Evolutionary conservation across 2,888 invertebrate genomes (phyloP), one percentile per base, ranked within the genome.

Genomic region (Cryptocephalus moraei): DNA sequence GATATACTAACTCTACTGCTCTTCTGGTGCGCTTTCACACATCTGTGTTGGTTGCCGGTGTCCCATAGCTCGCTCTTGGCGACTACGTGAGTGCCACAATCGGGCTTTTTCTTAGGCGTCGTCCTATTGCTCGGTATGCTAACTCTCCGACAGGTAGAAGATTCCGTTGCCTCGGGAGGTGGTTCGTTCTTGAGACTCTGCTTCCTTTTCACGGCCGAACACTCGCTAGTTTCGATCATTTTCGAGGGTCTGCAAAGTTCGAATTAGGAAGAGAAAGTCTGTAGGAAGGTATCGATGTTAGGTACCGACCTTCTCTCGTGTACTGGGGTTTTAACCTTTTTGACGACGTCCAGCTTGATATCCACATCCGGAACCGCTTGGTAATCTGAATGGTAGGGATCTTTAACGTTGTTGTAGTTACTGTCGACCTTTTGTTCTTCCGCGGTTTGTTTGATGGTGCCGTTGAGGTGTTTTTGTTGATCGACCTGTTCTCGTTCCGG

Each of bases 81-180:
- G 10, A 72, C 72, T 8, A 72, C 66, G 53, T 72, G 71, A 3
- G 69, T 69, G 4, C 68, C 69, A 40, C 63, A 66, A 14, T 70
- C 69, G 6, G 58, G 43, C 59, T 78, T 78, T 60, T 68, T 78
- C 74, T 64, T 77, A 1, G 69, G 69, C 4, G 69, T 68, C 11
- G 62, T 62, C 43, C 63, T 56, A 44, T 59, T 63, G 39, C 59
- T 61, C 8, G 67, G 65, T 11, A 67, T 58, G 49, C 64, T 66
- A 4, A 65, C 57, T 39, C 69, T 54, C 39, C 62, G 61, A 22
- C 22, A 22, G 43, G 62, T 61, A 6, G 55, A 41, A 9, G 49
- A 43, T 39, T 60, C 61, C 36, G 60, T 58, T 39, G 52, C 54
- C 22, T 63, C 47, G 45, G 56, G 49, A 65, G 67, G 8, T 61